Evolutionary conservation across 1,140 invertebrate species (phyloP), one percentile per base, ranked within the genome.

Genomic region (Drosophila saltans): DNA sequence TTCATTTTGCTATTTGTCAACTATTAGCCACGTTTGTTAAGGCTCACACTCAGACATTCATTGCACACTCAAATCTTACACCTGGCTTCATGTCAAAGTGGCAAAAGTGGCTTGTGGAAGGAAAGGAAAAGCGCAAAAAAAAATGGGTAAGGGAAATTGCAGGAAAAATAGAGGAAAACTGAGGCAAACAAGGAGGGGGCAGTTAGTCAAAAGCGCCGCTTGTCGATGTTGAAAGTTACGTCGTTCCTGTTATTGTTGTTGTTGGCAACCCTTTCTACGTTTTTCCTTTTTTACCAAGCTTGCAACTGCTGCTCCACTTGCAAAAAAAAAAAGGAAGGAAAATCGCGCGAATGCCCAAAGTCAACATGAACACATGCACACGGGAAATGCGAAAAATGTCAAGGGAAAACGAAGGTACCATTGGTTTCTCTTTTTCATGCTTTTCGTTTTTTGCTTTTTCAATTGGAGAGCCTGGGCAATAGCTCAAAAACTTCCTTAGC

Each of bases 71-170:
- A 60, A 77, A 39, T 68, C 70, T 62, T 72, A 80, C 83, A 86
- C 83, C 69, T 83, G 76, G 84, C 73, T 88, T 80, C 83, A 83
- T 89, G 83, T 88, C 84, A 89, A 88, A 88, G 83, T 86, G 84
- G 57, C 83, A 81, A 82, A 75, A 74, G 75, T 78, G 61, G 65
- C 72, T 71, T 26, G 21, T 48, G 40, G 21, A 8, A 8, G 9
- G 2, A 26, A 24, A 10, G 45, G 21, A 2, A 26, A 24, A 52
- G 21, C 3, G 8, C n/a, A 68, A 16, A 36, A 10, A 59, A 40
- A 59, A 24, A 24, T 30, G 8, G 11, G 55, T 33, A 57, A 33
- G 55, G 55, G 11, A 69, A 52, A 52, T 52, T 52, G 45, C 16
- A 52, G 26, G 45, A 5, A 52, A 52, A 52, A 52, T 52, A 52